Percentiles rank a stretch among this genome's conserved stretches.
Conservation (phyloP, 2,888 invertebrate genomes). For the Andrena trimmerana region DNA sequence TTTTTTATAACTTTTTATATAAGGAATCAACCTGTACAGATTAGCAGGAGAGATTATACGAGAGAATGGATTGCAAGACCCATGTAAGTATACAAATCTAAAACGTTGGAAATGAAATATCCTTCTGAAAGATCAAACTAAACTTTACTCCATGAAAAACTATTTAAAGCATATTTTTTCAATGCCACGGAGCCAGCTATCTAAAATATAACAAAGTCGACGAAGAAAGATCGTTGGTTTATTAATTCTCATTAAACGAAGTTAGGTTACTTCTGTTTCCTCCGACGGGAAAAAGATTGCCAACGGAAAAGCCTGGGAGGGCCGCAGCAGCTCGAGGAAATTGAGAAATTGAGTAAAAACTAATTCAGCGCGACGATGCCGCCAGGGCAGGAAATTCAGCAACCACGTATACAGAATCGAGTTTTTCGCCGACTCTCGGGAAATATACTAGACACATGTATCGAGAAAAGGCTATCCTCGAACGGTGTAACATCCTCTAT, state of each 20-base stretch:
- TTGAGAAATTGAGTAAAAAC: slow-evolving; percentile 36
- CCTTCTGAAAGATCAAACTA: no score
- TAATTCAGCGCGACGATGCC: slow-evolving; percentile 10
- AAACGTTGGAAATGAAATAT: no score
- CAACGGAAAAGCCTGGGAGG: background rate
- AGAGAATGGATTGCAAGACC: no score
- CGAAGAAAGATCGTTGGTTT: slow-evolving; percentile 12
- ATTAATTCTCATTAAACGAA: slow-evolving; percentile 28
- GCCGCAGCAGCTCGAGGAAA: background rate
- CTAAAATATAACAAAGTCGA: background rate
- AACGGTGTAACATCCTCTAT: background rate
- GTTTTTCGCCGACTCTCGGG: background rate
- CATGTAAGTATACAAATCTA: no score
- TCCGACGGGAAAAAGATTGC: background rate
- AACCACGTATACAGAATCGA: background rate
- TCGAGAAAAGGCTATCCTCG: background rate
- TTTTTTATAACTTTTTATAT: no score
- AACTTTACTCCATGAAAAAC: background rate
- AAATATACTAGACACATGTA: background rate
- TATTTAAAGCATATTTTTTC: background rate
- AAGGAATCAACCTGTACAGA: no score
- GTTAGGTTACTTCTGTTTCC: slow-evolving; percentile 21
- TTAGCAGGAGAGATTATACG: no score
- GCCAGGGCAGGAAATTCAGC: slow-evolving; percentile 25
- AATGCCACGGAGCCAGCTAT: no score